phyloP scores from a whole-genome alignment of 1,140 invertebrate genomes.

The Trachymyrmex cornetzi region DNA sequence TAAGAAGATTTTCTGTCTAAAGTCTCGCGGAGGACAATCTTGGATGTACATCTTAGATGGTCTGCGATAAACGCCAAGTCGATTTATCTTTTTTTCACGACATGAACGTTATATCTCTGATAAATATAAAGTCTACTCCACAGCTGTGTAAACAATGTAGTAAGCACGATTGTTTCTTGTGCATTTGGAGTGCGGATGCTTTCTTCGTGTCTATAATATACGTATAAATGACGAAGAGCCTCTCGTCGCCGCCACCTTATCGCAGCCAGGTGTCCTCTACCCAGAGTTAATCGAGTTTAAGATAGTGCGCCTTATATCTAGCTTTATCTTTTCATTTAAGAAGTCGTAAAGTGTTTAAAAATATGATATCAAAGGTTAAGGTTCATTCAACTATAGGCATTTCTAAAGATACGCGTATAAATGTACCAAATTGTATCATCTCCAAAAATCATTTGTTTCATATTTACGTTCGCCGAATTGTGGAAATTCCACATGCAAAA shows the following conservation, averaged over 20 bases:
- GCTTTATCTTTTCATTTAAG: constrained; percentile 26
- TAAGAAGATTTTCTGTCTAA: neutral
- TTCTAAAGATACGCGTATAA: neutral
- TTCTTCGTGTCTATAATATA: constrained; percentile 38
- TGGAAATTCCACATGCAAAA: neutral
- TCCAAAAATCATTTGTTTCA: neutral
- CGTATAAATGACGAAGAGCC: constrained; percentile 18
- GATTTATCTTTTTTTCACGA: constrained; percentile 1
- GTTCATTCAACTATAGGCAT: neutral
- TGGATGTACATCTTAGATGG: neutral
- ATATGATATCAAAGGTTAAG: constrained; percentile 17
- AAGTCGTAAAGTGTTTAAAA: constrained; percentile 1
- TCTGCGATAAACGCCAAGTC: constrained; percentile 6
- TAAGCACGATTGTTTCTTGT: constrained; percentile 2
- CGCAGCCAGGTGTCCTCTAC: constrained; percentile 21
- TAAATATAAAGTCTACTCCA: neutral
- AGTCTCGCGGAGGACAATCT: neutral
- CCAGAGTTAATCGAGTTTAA: constrained; percentile 20
- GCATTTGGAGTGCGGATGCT: neutral
- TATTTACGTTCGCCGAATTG: neutral
- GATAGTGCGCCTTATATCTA: neutral
- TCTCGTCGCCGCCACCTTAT: constrained; percentile 14
- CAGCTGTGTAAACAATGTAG: constrained; percentile 15
- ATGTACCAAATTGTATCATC: neutral
- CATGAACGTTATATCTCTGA: neutral